Percentiles rank a stretch among this genome's conserved stretches.
These are phyloP conservation scores for Antennarius maculatus DNA, from an alignment of 2,797 vertebrate genomes.

Conservation along the genomic window DNA sequence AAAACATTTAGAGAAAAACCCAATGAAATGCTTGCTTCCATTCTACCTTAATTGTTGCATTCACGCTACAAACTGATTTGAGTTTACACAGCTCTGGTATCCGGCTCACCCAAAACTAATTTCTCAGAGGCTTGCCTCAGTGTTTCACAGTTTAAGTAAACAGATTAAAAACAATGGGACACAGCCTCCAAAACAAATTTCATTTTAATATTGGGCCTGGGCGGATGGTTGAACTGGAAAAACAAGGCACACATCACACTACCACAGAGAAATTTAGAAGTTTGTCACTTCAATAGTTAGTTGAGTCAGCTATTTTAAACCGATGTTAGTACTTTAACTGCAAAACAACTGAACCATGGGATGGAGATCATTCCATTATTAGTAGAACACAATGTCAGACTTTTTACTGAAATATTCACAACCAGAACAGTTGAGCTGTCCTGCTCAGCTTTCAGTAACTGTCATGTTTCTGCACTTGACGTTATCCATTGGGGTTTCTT, in stretches of 20 bases:
- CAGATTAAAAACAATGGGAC: conserved; percentile 9
- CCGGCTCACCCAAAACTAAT: conserved; percentile 15
- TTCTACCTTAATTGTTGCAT: neutral
- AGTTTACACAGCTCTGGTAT: conserved; percentile 11
- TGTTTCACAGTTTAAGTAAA: conserved; percentile 35
- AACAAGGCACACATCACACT: neutral
- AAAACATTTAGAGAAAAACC: neutral
- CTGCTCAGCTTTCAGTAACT: conserved; percentile 16
- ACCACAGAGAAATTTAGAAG: neutral
- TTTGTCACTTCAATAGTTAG: neutral
- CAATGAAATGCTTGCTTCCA: neutral
- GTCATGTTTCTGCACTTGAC: neutral
- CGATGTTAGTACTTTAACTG: neutral
- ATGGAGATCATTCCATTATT: neutral
- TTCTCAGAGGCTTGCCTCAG: neutral
- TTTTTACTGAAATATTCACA: neutral
- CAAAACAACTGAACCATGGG: neutral
- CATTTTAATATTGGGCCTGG: neutral
- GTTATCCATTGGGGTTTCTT: conserved; percentile 16
- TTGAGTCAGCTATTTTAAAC: neutral
- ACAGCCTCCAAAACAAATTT: conserved; percentile 37
- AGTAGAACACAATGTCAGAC: neutral
- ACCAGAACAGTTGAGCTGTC: neutral
- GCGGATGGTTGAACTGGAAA: neutral
- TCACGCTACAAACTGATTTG: neutral